These are phyloP conservation scores for Xanthia icteritia DNA, from an alignment of 2,888 invertebrate species.

Conservation along the genomic window DNA sequence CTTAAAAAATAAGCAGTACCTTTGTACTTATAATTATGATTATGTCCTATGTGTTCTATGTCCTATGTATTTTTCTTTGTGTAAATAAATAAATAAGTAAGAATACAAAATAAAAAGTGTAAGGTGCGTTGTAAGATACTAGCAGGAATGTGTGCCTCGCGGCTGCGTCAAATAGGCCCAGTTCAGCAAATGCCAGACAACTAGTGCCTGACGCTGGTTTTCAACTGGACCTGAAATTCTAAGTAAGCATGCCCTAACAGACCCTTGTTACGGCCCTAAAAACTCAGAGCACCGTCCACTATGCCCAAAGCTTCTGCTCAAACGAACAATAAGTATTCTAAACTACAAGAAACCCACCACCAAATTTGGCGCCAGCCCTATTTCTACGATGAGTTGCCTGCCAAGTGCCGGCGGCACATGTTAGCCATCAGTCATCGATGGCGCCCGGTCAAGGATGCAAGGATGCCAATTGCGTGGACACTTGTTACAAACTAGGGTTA, in stretches of 20 bases:
- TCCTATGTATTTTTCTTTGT: too few relatives aligned
- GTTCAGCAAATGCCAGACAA: too few relatives aligned
- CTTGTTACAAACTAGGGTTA: constrained; percentile 73
- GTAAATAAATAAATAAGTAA: too few relatives aligned
- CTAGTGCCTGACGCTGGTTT: too few relatives aligned
- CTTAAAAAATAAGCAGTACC: too few relatives aligned
- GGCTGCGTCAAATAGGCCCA: too few relatives aligned
- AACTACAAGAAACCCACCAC: constrained; percentile 14
- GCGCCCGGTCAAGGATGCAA: constrained; percentile 87
- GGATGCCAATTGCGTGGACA: constrained; percentile 86
- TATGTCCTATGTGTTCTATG: too few relatives aligned
- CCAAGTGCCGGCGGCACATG: constrained; percentile 85
- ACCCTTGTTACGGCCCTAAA: neutral
- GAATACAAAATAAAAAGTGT: too few relatives aligned
- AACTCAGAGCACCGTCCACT: neutral
- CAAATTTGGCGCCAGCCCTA: constrained; percentile 75
- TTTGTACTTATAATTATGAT: too few relatives aligned
- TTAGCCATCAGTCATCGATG: constrained; percentile 89
- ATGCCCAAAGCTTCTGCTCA: neutral
- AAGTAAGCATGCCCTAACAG: neutral
- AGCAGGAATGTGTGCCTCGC: too few relatives aligned
- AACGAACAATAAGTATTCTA: neutral
- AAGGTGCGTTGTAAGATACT: too few relatives aligned
- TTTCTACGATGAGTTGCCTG: constrained; percentile 81
- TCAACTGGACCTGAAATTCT: too few relatives aligned